Evolutionary conservation across 2,113 vertebrate species (phyloP).

Genomic region (Uria lomvia): DNA sequence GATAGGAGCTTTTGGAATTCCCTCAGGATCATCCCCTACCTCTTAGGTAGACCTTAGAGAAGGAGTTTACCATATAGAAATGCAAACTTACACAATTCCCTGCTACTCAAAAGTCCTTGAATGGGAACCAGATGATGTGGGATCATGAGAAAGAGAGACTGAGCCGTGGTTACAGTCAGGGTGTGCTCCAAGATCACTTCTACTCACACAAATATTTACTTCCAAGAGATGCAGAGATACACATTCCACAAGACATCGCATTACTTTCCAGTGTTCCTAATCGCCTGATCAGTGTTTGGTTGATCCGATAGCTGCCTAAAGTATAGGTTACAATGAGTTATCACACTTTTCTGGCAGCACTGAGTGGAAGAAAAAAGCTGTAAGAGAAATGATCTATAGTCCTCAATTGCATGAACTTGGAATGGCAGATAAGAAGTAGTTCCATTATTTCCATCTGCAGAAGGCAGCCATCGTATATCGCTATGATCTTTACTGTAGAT

Average conservation of each 20-base stretch:
- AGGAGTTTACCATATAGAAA: neutral
- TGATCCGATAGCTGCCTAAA: constrained; percentile 12
- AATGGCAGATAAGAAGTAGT: constrained; percentile 3
- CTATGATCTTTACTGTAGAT: neutral
- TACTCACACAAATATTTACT: constrained; percentile 14
- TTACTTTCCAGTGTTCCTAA: neutral
- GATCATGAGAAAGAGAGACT: neutral
- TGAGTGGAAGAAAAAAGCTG: neutral
- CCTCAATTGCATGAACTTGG: constrained; percentile 1
- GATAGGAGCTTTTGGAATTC: neutral
- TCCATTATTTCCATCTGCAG: constrained; percentile 21
- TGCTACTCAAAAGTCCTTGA: neutral
- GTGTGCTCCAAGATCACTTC: neutral
- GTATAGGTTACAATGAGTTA: constrained; percentile 21
- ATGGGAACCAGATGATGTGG: neutral
- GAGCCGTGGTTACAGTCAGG: neutral
- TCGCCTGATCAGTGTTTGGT: neutral
- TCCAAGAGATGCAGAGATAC: neutral
- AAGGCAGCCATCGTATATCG: neutral
- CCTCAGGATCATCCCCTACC: neutral
- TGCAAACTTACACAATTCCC: neutral
- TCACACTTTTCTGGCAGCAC: constrained; percentile 14
- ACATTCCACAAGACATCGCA: neutral
- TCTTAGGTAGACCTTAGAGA: neutral
- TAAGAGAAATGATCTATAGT: constrained; percentile 13